Evolutionary conservation across 2,113 vertebrate species (phyloP).

Genomic region (Callorhinus ursinus): DNA sequence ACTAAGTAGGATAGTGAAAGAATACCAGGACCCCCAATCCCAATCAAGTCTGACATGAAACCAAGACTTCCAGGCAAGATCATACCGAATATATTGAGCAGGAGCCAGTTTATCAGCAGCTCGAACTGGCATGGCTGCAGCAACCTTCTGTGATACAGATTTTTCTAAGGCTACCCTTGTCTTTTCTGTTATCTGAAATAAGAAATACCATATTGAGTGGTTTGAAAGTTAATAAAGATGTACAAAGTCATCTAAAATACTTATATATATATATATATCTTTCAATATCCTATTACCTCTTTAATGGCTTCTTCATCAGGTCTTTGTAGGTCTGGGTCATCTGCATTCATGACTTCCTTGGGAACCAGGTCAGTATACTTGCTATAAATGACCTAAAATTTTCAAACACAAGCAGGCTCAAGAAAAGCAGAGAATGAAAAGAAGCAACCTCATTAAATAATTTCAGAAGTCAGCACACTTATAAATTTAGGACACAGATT

Average conservation of each 20-base stretch:
- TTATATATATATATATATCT: neutral
- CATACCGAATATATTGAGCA: conserved; percentile 97
- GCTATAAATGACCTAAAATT: conserved; percentile 95
- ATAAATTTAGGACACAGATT: conserved; percentile 48
- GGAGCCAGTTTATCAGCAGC: conserved; percentile 98
- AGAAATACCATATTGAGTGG: conserved; percentile 55
- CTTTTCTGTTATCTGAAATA: conserved; percentile 95
- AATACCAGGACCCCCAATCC: neutral
- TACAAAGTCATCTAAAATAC: conserved; percentile 12
- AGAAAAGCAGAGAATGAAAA: conserved; percentile 61
- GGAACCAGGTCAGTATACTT: conserved; percentile 98
- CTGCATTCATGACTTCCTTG: conserved; percentile 95
- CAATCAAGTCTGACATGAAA: neutral
- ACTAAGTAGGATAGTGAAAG: conserved; percentile 4
- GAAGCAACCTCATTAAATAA: conserved; percentile 26
- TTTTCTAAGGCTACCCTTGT: conserved; percentile 95
- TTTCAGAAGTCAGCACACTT: conserved; percentile 63
- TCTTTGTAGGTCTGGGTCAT: conserved; percentile 93
- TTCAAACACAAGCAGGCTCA: conserved; percentile 70
- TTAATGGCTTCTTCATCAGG: conserved; percentile 96
- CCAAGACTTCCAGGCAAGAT: neutral
- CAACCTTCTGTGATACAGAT: conserved; percentile 97
- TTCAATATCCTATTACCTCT: conserved; percentile 88
- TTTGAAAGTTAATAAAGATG: conserved; percentile 36
- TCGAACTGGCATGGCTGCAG: conserved; percentile 99